Base-by-base conservation (phyloP, 1,140 invertebrate species). In the Drosophila sechellia region DNA sequence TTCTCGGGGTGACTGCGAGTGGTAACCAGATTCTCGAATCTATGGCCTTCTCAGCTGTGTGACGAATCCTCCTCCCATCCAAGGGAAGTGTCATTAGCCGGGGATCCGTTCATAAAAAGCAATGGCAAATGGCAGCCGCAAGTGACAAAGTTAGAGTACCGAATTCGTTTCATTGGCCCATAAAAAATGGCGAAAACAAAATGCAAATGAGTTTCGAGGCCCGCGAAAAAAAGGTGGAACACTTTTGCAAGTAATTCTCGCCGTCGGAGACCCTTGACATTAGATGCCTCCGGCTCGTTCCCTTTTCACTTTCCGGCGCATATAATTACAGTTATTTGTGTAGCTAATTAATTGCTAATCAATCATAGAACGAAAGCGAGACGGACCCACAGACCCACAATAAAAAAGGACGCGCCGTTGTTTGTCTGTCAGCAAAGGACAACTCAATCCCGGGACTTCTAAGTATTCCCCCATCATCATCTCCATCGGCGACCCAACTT, bases 331-430 rank as follows among this genome's bases (percentile, higher is more conserved):
- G 72, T 85, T 89, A 89, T 89, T 89, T 89, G 85, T 89, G 85
- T 85, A 89, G 85, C 85, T 89, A 89, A 89, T 89, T 89, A 89
- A 89, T 89, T 89, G 85, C 85, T 89, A 89, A 89, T 89, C 85
- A 89, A 89, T 89, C 85, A 89, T 90, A 81, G 86, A 76, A 56
- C 69, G 54, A 75, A 64, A 70, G 60, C 60, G 64, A 53, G 48
- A 65, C 64, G 31, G 39, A n/a, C 64, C 20, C 64, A 17, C 25
- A 40, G 52, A 65, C 65, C 46, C 66, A 71, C 58, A 79, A 76
- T 64, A 85, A 73, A 79, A 74, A 85, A 85, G 72, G 71, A 81
- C 73, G 27, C 55, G 63, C 66, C 78, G 77, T 71, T 89, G 64
- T 63, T 79, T 79, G 70, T 57, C 60, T 81, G 66, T 77, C 73